Evolutionary conservation across 2,888 invertebrate species (phyloP).

Genomic region (Brachyopa scutellaris): DNA sequence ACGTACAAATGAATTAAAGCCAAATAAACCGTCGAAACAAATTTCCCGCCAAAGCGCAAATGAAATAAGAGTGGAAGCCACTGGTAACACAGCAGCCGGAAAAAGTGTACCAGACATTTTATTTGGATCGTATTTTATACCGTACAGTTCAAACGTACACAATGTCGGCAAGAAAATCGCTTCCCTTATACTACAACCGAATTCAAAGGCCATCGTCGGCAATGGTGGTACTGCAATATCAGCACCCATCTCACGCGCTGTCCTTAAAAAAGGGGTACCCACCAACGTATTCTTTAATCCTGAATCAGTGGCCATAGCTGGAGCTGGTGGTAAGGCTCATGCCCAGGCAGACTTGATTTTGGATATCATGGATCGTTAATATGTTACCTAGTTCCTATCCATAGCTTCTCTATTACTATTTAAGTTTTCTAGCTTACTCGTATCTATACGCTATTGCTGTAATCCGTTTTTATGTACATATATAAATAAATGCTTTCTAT

Average conservation of each 20-base stretch:
- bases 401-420: not conserved
- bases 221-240: slow-evolving; percentile 87
- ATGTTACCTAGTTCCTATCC: not conserved
- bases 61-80: slow-evolving; percentile 78
- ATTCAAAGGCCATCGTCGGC: slow-evolving; percentile 86
- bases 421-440: slow-evolving; percentile 60
- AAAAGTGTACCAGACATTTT: slow-evolving; percentile 78
- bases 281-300: slow-evolving; percentile 87
- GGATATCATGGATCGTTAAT: slow-evolving; percentile 79
- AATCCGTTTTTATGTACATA: slow-evolving; percentile 5
- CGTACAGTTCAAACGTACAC: slow-evolving; percentile 74
- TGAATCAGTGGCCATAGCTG: slow-evolving; percentile 87
- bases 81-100: slow-evolving; percentile 78
- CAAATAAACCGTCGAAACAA: slow-evolving; percentile 6
- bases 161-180: slow-evolving; percentile 73
- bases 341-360: slow-evolving; percentile 88
- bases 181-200: slow-evolving; percentile 85
- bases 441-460: slow-evolving; percentile 54
- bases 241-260: slow-evolving; percentile 86
- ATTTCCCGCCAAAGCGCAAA: slow-evolving; percentile 7
- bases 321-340: slow-evolving; percentile 89
- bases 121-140: slow-evolving; percentile 79
- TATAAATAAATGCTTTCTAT: slow-evolving; percentile 55
- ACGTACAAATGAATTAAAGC: not conserved
- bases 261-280: slow-evolving; percentile 84